Conservation (phyloP, 2,888 invertebrate genomes). For the Drosophila phalerata region DNA sequence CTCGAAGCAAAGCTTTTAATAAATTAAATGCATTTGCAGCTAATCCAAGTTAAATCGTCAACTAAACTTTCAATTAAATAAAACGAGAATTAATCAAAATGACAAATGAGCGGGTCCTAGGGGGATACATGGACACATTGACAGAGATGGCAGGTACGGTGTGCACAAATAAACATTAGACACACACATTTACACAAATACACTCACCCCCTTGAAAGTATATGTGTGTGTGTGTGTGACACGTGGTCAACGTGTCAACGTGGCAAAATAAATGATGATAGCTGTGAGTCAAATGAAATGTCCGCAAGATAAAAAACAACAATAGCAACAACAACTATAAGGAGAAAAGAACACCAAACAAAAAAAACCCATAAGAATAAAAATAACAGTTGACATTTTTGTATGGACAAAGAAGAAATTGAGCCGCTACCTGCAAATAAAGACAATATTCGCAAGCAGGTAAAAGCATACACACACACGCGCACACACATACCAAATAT, state of each 20-base stretch:
- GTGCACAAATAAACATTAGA: conserved; percentile 63
- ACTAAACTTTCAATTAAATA: conserved; percentile 72
- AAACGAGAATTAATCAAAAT: conserved; percentile 70
- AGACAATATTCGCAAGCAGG: conserved; percentile 64
- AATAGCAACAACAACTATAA: conserved; percentile 11
- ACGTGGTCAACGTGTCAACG: conserved; percentile 72
- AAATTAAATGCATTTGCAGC: conserved; percentile 53
- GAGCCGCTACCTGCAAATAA: conserved; percentile 57
- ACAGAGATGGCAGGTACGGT: conserved; percentile 54
- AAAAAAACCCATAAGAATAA: conserved; percentile 41
- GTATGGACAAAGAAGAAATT: conserved; percentile 47
- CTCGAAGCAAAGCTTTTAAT: conserved; percentile 24
- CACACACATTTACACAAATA: conserved; percentile 21
- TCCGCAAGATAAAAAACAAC: conserved; percentile 52
- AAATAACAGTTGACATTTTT: conserved; percentile 58
- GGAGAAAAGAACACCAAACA: conserved; percentile 7
- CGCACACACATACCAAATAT: conserved; percentile 20
- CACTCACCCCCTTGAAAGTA: not conserved
- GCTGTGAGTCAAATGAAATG: conserved; percentile 73
- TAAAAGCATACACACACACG: conserved; percentile 16
- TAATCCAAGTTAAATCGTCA: conserved; percentile 55
- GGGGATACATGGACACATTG: conserved; percentile 35
- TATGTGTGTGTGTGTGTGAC: conserved; percentile 24
- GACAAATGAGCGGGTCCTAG: conserved; percentile 28
- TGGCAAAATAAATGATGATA: conserved; percentile 78